These are phyloP conservation scores for Syrista parreyssii DNA, from an alignment of 2,888 invertebrate genomes.

Conservation along the genomic window DNA sequence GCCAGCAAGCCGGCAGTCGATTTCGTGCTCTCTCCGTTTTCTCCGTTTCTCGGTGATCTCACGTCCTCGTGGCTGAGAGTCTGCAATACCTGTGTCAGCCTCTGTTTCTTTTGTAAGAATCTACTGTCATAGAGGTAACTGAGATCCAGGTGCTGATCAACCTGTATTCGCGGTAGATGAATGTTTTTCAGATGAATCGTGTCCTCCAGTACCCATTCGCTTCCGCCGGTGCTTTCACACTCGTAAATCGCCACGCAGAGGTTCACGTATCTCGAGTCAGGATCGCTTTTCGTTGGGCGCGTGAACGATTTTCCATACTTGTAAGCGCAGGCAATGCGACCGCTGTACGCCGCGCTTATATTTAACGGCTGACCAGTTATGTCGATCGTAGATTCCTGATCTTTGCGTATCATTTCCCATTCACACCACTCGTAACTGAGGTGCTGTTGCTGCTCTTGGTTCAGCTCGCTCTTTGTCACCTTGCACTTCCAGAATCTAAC, in stretches of 20 bases:
- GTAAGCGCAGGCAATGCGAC: constrained; percentile 96
- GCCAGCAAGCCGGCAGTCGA: constrained; percentile 76
- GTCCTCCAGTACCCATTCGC: constrained; percentile 95
- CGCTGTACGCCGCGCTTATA: constrained; percentile 97
- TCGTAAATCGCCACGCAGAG: constrained; percentile 97
- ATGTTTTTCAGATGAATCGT: constrained; percentile 95
- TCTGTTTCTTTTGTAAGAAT: constrained; percentile 84
- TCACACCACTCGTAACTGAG: constrained; percentile 83
- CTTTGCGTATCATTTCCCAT: constrained; percentile 88
- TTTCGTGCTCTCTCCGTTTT: constrained; percentile 67
- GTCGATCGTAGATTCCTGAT: constrained; percentile 75
- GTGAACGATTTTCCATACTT: constrained; percentile 93
- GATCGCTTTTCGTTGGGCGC: constrained; percentile 79
- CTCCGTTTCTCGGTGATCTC: constrained; percentile 70
- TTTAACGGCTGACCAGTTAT: constrained; percentile 89
- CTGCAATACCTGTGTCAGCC: constrained; percentile 84
- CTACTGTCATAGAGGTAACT: constrained; percentile 85
- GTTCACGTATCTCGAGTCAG: constrained; percentile 87
- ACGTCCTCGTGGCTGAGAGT: constrained; percentile 84
- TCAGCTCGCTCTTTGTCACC: constrained; percentile 69
- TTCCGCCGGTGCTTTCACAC: constrained; percentile 97
- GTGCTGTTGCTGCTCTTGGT: constrained; percentile 31
- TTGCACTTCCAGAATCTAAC: constrained; percentile 90
- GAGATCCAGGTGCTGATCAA: constrained; percentile 85
- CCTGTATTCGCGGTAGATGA: constrained; percentile 83